These are phyloP conservation scores for Urocynchramus pylzowi DNA, from an alignment of 2,113 vertebrate genomes.

Conservation along the genomic window DNA sequence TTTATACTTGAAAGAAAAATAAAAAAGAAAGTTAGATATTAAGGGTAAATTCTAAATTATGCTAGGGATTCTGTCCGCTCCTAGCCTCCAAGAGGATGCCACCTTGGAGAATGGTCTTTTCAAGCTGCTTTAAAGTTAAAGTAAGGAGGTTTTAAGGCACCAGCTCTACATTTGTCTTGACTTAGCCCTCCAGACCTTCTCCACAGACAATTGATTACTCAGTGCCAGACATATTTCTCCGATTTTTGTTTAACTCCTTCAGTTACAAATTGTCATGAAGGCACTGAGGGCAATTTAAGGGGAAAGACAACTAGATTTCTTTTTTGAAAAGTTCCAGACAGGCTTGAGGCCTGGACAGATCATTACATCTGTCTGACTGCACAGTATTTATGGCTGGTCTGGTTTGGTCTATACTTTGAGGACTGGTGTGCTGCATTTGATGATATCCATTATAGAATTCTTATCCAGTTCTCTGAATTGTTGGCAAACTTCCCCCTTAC, in stretches of 20 bases:
- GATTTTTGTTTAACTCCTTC: background rate
- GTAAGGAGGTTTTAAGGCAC: background rate
- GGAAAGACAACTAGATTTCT: background rate
- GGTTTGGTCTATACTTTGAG: slow-evolving; percentile 2
- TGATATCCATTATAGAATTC: background rate
- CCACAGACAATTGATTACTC: background rate
- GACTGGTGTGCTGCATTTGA: background rate
- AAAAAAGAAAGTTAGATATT: background rate
- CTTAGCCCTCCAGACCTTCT: background rate
- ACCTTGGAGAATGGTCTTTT: background rate
- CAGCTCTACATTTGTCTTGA: background rate
- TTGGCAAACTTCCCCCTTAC: background rate
- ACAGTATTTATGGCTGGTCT: slow-evolving; percentile 18
- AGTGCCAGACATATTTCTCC: slow-evolving; percentile 9
- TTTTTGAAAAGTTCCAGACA: slow-evolving; percentile 28
- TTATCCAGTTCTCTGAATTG: background rate
- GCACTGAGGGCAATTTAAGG: background rate
- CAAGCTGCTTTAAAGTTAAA: background rate
- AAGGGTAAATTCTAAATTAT: background rate
- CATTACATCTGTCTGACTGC: background rate
- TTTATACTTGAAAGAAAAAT: background rate
- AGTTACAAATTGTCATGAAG: background rate
- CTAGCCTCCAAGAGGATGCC: background rate
- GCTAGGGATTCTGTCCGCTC: background rate
- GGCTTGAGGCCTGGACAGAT: background rate